Percentiles rank a stretch among this genome's conserved stretches.
Conservation (phyloP, 2,888 invertebrate genomes). For the Galerucella pusilla region DNA sequence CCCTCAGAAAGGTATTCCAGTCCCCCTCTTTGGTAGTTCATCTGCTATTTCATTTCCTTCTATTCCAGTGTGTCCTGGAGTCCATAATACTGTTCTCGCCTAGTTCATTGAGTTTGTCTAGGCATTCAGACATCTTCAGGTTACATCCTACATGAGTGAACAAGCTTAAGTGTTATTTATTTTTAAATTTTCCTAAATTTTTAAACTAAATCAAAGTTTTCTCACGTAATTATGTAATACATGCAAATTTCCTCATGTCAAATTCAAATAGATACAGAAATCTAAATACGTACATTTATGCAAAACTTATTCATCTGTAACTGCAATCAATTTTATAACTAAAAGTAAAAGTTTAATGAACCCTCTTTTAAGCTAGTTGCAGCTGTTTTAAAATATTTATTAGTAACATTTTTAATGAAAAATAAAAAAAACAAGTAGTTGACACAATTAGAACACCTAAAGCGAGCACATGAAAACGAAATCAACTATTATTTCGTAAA, state of each 20-base stretch:
- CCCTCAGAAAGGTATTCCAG: too few relatives aligned
- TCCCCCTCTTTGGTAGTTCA: too few relatives aligned
- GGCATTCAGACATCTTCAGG: too few relatives aligned
- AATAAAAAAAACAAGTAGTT: conserved; percentile 6
- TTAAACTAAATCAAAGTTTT: not conserved
- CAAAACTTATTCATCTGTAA: conserved; percentile 15
- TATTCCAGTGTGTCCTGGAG: too few relatives aligned
- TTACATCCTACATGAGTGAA: not conserved
- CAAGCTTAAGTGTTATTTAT: not conserved
- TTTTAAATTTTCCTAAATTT: too few relatives aligned
- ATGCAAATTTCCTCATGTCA: not conserved
- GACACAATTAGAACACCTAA: conserved; percentile 18
- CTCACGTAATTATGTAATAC: not conserved
- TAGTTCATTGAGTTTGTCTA: too few relatives aligned
- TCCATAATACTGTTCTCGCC: too few relatives aligned
- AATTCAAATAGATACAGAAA: not conserved
- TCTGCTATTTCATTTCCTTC: too few relatives aligned
- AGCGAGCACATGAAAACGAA: conserved; percentile 11
- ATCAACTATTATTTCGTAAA: conserved; percentile 37
- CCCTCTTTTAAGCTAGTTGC: not conserved
- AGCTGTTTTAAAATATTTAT: not conserved
- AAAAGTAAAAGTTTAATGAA: conserved; percentile 2
- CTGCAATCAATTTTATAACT: not conserved
- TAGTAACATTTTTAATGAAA: not conserved
- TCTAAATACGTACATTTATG: not conserved